Conservation (phyloP, 2,888 invertebrate species). For the Notodonta dromedarius region DNA sequence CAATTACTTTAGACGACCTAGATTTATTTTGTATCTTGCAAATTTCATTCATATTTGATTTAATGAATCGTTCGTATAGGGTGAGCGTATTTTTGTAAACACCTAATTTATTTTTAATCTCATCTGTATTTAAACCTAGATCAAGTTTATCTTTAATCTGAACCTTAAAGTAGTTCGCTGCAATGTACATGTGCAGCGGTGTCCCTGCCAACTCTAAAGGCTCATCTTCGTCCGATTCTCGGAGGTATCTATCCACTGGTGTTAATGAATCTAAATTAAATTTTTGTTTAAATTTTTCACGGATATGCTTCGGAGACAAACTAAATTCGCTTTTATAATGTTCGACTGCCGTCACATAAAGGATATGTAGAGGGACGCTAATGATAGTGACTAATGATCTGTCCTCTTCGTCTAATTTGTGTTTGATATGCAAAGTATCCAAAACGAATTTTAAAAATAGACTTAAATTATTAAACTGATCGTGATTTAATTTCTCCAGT, state of each 20-base stretch:
- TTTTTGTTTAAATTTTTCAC: constrained; percentile 36
- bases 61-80: constrained; percentile 42
- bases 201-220: constrained; percentile 44
- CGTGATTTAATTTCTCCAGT: constrained; percentile 44
- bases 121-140: constrained; percentile 28
- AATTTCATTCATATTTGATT: constrained; percentile 40
- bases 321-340: constrained; percentile 44
- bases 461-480: constrained; percentile 44
- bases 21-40: constrained; percentile 26
- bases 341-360: constrained; percentile 38
- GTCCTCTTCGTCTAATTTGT: constrained; percentile 16
- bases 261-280: constrained; percentile 35
- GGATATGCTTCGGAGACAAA: constrained; percentile 35
- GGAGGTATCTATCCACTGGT: constrained; percentile 35
- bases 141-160: constrained; percentile 42
- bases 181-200: constrained; percentile 50
- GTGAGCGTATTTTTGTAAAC: constrained; percentile 36
- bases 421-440: constrained; percentile 22
- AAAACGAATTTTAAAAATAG: constrained; percentile 38
- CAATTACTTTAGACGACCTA: constrained; percentile 10
- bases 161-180: constrained; percentile 44
- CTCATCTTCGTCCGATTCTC: constrained; percentile 33
- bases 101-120: constrained; percentile 33
- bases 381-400: constrained; percentile 38
- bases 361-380: constrained; percentile 41